Evolutionary conservation across 2,888 invertebrate species (phyloP).

Genomic region (Drosophila percnosoma): DNA sequence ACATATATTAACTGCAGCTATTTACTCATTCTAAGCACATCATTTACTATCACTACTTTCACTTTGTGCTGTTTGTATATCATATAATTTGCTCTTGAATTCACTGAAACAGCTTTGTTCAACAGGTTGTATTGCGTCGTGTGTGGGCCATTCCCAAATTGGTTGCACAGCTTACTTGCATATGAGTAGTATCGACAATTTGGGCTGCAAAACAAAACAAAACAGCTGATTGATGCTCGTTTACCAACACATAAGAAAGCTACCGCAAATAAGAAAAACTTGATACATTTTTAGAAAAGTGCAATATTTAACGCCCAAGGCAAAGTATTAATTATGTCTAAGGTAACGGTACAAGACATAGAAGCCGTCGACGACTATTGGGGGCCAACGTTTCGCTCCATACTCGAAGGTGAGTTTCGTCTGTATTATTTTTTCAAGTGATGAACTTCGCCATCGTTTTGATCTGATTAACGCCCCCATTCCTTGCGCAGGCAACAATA

Average conservation of each 20-base stretch:
- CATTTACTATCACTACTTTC: background rate
- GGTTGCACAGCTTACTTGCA: background rate
- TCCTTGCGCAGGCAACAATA: slow-evolving; percentile 77
- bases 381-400: slow-evolving; percentile 96
- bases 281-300: slow-evolving; percentile 7
- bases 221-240: slow-evolving; percentile 29
- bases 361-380: slow-evolving; percentile 96
- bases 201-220: slow-evolving; percentile 28
- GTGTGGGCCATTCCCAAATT: background rate
- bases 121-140: slow-evolving; percentile 44
- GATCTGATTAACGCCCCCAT: slow-evolving; percentile 26
- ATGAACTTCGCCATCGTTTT: slow-evolving; percentile 6
- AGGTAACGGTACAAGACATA: slow-evolving; percentile 87
- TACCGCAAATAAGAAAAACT: slow-evolving; percentile 30
- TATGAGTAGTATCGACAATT: background rate
- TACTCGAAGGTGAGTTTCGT: slow-evolving; percentile 88
- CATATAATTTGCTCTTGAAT: background rate
- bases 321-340: slow-evolving; percentile 65
- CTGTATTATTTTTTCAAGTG: too few species aligned
- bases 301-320: background rate
- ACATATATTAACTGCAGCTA: background rate
- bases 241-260: slow-evolving; percentile 33
- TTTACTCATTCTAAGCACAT: too few species aligned
- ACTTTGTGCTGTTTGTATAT: background rate
- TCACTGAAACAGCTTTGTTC: background rate